phyloP scores from a whole-genome alignment of 1,140 invertebrate genomes.

The Lepidurus packardi region DNA sequence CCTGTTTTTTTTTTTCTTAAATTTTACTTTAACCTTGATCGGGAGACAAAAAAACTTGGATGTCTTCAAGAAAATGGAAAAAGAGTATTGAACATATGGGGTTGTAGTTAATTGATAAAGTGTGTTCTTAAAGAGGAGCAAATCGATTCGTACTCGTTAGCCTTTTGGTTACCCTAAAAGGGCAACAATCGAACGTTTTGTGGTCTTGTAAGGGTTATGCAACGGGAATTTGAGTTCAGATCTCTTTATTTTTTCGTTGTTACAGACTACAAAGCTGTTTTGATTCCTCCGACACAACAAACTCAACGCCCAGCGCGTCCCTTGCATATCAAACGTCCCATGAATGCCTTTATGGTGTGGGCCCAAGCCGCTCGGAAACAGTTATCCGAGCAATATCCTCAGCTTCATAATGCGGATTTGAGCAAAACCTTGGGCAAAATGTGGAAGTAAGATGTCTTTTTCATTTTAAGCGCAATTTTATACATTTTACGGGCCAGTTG shows the following conservation, averaged over 20 bases:
- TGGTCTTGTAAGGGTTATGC: neutral
- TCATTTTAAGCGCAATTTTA: neutral
- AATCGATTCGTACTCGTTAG: neutral
- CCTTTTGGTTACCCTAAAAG: neutral
- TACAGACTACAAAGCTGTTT: conserved; percentile 2
- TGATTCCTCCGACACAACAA: conserved; percentile 14
- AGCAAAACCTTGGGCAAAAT: conserved; percentile 89
- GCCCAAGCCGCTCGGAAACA: conserved; percentile 95
- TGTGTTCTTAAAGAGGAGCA: conserved; percentile 5
- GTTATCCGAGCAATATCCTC: conserved; percentile 96
- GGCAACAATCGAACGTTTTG: conserved; percentile 8
- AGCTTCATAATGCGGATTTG: conserved; percentile 99
- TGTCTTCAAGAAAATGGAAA: neutral
- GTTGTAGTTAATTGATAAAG: conserved; percentile 4
- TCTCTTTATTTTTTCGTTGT: neutral
- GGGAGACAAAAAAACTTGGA: neutral
- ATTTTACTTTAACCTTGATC: neutral
- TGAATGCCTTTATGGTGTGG: conserved; percentile 99
- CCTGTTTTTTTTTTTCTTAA: neutral
- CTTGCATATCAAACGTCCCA: conserved; percentile 88
- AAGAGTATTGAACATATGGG: neutral
- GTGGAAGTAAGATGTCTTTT: neutral
- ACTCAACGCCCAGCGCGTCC: conserved; percentile 13
- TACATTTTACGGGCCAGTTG: too few species aligned
- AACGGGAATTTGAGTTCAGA: neutral